Percentiles rank a stretch among this genome's conserved stretches.
Evolutionary conservation across 1,140 invertebrate genomes (phyloP).

Genomic region (Drosophila kanapiae): DNA sequence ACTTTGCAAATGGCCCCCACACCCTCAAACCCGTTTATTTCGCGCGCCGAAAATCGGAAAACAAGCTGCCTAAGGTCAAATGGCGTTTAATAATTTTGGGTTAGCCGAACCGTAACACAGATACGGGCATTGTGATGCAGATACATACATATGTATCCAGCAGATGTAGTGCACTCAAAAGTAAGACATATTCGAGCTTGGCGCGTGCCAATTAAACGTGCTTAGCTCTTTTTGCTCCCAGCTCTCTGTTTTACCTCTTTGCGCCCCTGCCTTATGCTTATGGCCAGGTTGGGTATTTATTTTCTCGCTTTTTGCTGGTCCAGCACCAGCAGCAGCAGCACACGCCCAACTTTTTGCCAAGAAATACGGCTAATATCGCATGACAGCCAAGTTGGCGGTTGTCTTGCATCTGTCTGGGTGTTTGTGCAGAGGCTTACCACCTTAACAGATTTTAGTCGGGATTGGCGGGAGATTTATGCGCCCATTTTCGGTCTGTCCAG

Average conservation of each 20-base stretch:
- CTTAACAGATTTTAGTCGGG: slow-evolving; percentile 21
- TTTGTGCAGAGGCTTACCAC: slow-evolving; percentile 11
- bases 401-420: slow-evolving; percentile 31
- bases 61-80: slow-evolving; percentile 76
- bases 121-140: slow-evolving; percentile 39
- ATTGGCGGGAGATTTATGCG: slow-evolving; percentile 26
- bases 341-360: slow-evolving; percentile 64
- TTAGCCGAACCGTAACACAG: slow-evolving; percentile 44
- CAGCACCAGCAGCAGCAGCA: slow-evolving; percentile 27
- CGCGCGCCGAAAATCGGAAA: slow-evolving; percentile 8
- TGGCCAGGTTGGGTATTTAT: slow-evolving; percentile 29
- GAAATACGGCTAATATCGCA: slow-evolving; percentile 42
- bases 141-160: slow-evolving; percentile 59
- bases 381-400: slow-evolving; percentile 54
- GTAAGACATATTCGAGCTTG: slow-evolving; percentile 68
- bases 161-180: slow-evolving; percentile 46
- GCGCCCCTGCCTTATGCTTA: slow-evolving; percentile 17
- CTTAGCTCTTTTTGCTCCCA: slow-evolving; percentile 42
- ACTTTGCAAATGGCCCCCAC: slow-evolving; percentile 69
- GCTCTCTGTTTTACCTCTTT: slow-evolving; percentile 29
- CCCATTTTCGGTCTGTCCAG: slow-evolving; percentile 3
- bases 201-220: slow-evolving; percentile 79
- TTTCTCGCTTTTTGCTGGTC: slow-evolving; percentile 20
- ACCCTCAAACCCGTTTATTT: slow-evolving; percentile 8
- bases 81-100: slow-evolving; percentile 81